Evolutionary conservation across 2,113 vertebrate genomes (phyloP).

Genomic region (Boleophthalmus pectinirostris): DNA sequence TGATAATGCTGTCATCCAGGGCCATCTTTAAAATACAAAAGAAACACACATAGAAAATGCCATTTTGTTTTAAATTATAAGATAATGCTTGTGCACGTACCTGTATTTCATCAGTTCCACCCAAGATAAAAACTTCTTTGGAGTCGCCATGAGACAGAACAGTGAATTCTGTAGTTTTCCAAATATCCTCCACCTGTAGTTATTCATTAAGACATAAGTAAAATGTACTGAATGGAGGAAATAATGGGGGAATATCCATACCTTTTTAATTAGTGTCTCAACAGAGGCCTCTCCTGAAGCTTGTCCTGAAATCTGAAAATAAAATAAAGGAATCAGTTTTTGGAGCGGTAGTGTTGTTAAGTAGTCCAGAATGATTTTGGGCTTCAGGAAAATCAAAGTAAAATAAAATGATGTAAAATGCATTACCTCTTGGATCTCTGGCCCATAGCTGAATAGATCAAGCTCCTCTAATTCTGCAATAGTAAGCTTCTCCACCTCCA

Average conservation of each 20-base stretch:
- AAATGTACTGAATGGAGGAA: not conserved
- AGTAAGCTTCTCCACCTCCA: constrained; percentile 71
- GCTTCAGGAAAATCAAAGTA: not conserved
- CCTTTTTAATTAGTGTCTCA: constrained; percentile 81
- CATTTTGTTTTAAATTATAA: not conserved
- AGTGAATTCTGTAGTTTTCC: constrained; percentile 81
- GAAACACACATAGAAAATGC: not conserved
- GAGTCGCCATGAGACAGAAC: constrained; percentile 78
- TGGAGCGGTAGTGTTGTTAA: not conserved
- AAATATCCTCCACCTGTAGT: constrained; percentile 79
- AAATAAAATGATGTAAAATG: not conserved
- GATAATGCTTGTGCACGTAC: constrained; percentile 47
- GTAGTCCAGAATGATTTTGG: not conserved
- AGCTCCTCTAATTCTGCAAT: constrained; percentile 74
- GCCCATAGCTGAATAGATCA: constrained; percentile 72
- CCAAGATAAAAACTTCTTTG: constrained; percentile 83
- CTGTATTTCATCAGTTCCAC: constrained; percentile 85
- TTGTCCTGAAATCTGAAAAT: constrained; percentile 79
- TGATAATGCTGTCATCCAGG: constrained; percentile 84
- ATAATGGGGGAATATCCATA: constrained; percentile 36
- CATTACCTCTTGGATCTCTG: constrained; percentile 79
- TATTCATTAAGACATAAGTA: not conserved
- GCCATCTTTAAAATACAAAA: constrained; percentile 70
- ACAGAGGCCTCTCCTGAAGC: constrained; percentile 84
- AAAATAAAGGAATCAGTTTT: not conserved